A percentile compares a stretch with the other conserved stretches of the same genome.
Conservation (phyloP, 2,113 vertebrate genomes). For the Amphiprion percula region DNA sequence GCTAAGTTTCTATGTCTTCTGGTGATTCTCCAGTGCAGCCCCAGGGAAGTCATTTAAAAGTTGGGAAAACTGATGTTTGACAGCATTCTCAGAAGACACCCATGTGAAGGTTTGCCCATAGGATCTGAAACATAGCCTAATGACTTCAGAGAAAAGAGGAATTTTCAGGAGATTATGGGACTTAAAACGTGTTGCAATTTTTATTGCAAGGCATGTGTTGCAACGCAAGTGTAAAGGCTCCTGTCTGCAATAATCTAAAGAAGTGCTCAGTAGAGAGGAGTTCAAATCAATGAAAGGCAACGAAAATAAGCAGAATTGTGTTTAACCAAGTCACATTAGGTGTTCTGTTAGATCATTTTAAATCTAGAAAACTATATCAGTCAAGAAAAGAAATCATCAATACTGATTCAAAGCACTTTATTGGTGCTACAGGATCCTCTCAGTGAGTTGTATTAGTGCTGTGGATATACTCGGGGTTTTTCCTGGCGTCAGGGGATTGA, state of each 20-base stretch:
- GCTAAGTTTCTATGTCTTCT: conserved; percentile 7
- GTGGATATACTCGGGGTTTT: conserved; percentile 51
- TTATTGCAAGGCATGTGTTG: neutral
- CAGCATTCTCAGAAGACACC: conserved; percentile 1
- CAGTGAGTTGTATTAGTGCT: conserved; percentile 49
- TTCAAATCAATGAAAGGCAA: too few species aligned
- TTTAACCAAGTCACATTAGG: neutral
- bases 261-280: too few species aligned
- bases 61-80: conserved; percentile 9
- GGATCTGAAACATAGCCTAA: conserved; percentile 4
- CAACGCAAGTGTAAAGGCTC: neutral
- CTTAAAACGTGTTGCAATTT: neutral
- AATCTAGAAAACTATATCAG: conserved; percentile 18
- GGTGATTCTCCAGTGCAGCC: conserved; percentile 10
- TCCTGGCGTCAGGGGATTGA: conserved; percentile 65
- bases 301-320: too few species aligned
- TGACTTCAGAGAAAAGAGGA: conserved; percentile 5
- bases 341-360: neutral
- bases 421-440: conserved; percentile 21
- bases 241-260: too few species aligned
- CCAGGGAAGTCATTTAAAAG: conserved; percentile 46
- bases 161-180: neutral
- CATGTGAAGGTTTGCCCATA: conserved; percentile 19
- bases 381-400: conserved; percentile 3
- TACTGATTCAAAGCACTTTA: conserved; percentile 22